These are phyloP conservation scores for Celastrina argiolus DNA, from an alignment of 2,888 invertebrate species.

Conservation along the genomic window DNA sequence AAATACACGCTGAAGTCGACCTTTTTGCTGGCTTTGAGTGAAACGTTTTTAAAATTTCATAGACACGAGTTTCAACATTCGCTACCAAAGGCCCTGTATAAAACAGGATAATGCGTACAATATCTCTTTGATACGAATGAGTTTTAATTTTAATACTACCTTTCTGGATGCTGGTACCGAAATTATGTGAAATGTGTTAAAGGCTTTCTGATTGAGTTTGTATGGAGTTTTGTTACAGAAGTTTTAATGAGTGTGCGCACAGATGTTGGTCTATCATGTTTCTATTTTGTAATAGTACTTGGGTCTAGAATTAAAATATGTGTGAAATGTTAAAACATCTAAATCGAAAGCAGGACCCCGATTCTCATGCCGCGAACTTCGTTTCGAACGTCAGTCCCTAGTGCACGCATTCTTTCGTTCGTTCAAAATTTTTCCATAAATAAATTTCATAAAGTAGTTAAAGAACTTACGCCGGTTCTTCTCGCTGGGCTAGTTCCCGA, in stretches of 20 bases:
- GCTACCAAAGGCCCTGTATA: background rate
- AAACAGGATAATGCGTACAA: conserved; percentile 9
- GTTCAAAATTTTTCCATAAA: too few species aligned
- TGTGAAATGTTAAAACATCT: too few species aligned
- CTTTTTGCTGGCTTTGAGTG: background rate
- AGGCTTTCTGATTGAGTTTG: conserved; percentile 6
- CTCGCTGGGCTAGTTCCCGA: too few species aligned
- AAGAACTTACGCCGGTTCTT: too few species aligned
- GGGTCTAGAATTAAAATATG: too few species aligned
- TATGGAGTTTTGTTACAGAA: background rate
- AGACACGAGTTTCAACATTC: conserved; percentile 27
- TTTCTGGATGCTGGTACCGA: background rate
- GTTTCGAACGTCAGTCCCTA: too few species aligned
- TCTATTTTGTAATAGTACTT: too few species aligned
- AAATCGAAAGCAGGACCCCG: too few species aligned
- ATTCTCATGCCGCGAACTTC: too few species aligned
- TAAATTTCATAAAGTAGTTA: too few species aligned
- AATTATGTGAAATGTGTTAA: conserved; percentile 2
- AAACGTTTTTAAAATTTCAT: conserved; percentile 24
- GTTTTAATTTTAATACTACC: background rate
- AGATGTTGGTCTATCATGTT: background rate
- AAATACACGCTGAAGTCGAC: background rate
- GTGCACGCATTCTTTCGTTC: too few species aligned
- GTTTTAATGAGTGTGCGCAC: conserved; percentile 2
- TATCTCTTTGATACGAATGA: conserved; percentile 10